phyloP scores from a whole-genome alignment of 2,797 vertebrate species.

The Hyperoplus lanceolatus region DNA sequence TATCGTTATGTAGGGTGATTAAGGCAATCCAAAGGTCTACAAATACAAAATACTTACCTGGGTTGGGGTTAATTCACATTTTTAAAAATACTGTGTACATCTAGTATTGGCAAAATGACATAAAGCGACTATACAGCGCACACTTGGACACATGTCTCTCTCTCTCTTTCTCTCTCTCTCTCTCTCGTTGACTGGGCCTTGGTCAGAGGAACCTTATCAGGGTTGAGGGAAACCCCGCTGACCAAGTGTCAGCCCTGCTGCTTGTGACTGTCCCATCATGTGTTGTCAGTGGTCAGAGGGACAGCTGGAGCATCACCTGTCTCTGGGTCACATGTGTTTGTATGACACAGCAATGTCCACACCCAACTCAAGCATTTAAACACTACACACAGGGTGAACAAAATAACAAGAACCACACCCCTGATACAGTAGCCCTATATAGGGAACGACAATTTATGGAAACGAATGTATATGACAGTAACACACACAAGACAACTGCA shows the following conservation, averaged over 20 bases:
- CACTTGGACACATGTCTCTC: constrained; percentile 1
- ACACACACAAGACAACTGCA: background rate
- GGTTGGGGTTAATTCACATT: background rate
- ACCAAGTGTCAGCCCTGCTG: constrained; percentile 28
- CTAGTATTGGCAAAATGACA: background rate
- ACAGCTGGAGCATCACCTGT: constrained; percentile 83
- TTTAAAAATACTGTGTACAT: background rate
- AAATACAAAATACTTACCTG: background rate
- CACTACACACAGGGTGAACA: background rate
- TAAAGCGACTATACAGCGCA: background rate
- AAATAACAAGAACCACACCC: background rate
- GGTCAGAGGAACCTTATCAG: constrained; percentile 24
- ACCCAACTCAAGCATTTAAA: constrained; percentile 32
- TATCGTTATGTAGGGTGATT: background rate
- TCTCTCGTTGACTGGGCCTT: background rate
- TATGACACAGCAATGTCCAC: constrained; percentile 51
- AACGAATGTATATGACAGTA: background rate
- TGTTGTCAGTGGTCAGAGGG: constrained; percentile 68
- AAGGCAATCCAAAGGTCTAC: background rate
- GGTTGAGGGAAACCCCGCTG: constrained; percentile 47
- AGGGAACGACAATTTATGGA: background rate
- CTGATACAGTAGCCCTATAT: background rate
- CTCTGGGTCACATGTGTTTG: constrained; percentile 65
- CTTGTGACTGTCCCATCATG: constrained; percentile 68
- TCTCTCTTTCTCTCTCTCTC: background rate